These are phyloP conservation scores for Lucinisca nassula DNA, from an alignment of 2,888 invertebrate species.

Conservation along the genomic window DNA sequence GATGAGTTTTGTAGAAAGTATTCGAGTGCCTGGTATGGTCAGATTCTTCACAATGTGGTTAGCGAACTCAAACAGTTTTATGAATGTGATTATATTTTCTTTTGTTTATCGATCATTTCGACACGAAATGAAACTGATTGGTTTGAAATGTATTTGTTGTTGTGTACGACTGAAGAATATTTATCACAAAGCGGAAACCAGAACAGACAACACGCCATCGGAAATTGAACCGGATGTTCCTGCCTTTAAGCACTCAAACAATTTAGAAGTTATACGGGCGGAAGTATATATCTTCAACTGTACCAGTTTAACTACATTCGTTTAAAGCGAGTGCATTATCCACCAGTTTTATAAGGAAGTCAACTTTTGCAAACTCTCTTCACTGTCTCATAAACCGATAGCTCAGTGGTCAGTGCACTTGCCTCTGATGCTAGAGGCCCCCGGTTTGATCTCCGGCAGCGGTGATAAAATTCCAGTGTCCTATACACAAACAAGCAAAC, in stretches of 20 bases:
- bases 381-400: no score
- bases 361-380: no score
- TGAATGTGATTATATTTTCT: slow-evolving; percentile 74
- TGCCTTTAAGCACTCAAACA: neutral
- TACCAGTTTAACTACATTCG: neutral
- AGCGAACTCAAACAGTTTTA: slow-evolving; percentile 74
- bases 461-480: no score
- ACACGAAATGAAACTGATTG: slow-evolving; percentile 32
- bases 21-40: slow-evolving; percentile 36
- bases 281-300: neutral
- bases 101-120: slow-evolving; percentile 64
- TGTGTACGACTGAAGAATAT: neutral
- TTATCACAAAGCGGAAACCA: neutral
- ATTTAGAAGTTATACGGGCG: neutral
- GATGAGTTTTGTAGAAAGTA: slow-evolving; percentile 40
- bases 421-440: no score
- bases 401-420: no score
- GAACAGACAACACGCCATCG: neutral
- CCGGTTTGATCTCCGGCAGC: no score
- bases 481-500: no score
- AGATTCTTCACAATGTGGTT: slow-evolving; percentile 68
- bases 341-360: no score
- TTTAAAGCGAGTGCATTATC: no score
- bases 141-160: neutral
- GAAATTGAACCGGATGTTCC: neutral